Evolutionary conservation across 2,888 invertebrate genomes (phyloP).

Genomic region (Silvanus unidentatus): DNA sequence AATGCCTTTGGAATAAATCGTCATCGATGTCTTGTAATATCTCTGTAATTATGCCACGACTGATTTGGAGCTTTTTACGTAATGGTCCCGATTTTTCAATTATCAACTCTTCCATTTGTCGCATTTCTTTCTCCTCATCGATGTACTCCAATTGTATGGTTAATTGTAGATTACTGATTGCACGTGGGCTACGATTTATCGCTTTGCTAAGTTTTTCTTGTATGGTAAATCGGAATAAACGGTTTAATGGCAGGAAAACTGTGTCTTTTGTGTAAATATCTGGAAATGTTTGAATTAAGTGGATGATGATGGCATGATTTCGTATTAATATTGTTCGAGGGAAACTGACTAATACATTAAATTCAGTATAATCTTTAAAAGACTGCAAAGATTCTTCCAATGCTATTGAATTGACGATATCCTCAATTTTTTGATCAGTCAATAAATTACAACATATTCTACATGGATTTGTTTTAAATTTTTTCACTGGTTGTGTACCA

Average conservation of each 20-base stretch:
- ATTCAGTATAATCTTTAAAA: constrained; percentile 55
- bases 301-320: constrained; percentile 59
- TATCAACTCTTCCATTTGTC: constrained; percentile 13
- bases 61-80: constrained; percentile 52
- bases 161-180: constrained; percentile 56
- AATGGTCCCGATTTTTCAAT: constrained; percentile 43
- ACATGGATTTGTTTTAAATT: constrained; percentile 54
- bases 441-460: constrained; percentile 68
- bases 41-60: constrained; percentile 60
- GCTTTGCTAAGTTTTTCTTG: constrained; percentile 15
- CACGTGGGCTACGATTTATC: constrained; percentile 29
- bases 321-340: constrained; percentile 64
- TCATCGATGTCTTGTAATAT: constrained; percentile 48
- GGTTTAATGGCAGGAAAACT: neutral
- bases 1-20: constrained; percentile 48
- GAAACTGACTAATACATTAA: constrained; percentile 64
- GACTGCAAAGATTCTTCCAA: constrained; percentile 42
- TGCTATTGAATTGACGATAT: constrained; percentile 49
- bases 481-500: constrained; percentile 37
- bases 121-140: constrained; percentile 46
- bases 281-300: constrained; percentile 53
- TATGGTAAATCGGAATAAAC: constrained; percentile 5
- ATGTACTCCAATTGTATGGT: constrained; percentile 56
- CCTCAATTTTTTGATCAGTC: constrained; percentile 53
- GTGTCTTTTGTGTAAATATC: constrained; percentile 33